Base-by-base conservation (phyloP, 2,113 vertebrate species). In the Telmatochromis sp. region DNA sequence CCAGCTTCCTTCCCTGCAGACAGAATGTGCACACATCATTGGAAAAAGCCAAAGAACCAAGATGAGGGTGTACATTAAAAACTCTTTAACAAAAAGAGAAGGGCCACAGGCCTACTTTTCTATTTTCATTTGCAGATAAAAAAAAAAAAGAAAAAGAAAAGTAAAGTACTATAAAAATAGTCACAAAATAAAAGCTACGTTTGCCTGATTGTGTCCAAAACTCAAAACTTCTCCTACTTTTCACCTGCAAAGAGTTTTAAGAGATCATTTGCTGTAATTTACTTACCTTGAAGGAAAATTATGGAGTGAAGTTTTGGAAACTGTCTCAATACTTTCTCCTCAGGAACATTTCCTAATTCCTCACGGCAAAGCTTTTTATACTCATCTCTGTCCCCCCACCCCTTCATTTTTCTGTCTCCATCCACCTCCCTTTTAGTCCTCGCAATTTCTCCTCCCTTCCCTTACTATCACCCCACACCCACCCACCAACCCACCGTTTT, bases 331-430 rank as follows among this genome's bases (percentile, higher is more conserved):
- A 50, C 82, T 91, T 88, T 84, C 85, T 92, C 83, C 91, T 7
- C 54, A 75, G 88, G 78, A 95, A 92, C 95, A 94, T 92, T 86
- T 82, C 81, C 84, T 89, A 89, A 95, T 94, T 93, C 94, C 82
- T 81, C 78, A 82, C 80, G 81, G 73, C 84, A 55, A 82, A 17
- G 80, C 87, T 93, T 95, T 68, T 95, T 97, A 96, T 96, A 96
- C 91, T 80, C 86, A 92, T 93, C 89, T 86, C 84, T 83, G 35
- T 19, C 78, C 79, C 93, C 87, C 91, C 92, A 93, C 91, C 89
- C 89, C 91, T 89, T 86, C 80, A 90, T 87, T 89, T 68, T 91
- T 86, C 86, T 78, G 26, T 78, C 73, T 81, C 86, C 71, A 80
- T 75, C 91, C 63, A 23, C 63, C 58, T 81, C 31, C 78, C 84